Evolutionary conservation across 2,888 invertebrate species (phyloP).

Genomic region (Carpatolechia fugitivella): DNA sequence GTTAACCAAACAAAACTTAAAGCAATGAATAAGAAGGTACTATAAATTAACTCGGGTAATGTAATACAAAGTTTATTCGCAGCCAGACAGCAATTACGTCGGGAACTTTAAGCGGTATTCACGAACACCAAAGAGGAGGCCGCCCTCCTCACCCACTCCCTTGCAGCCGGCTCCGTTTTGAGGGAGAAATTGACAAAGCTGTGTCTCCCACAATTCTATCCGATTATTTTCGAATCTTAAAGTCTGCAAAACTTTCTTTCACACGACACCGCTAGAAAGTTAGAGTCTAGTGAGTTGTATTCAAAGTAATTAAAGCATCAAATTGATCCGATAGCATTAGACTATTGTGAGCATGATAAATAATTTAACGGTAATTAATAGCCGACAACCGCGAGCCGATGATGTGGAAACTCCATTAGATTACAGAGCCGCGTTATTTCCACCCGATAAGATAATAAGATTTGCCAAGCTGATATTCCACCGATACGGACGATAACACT

Average conservation of each 20-base stretch:
- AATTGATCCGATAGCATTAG: slow-evolving; percentile 37
- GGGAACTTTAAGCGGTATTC: slow-evolving; percentile 74
- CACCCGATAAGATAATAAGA: not conserved
- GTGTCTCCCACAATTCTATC: slow-evolving; percentile 48
- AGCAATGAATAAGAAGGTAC: slow-evolving; percentile 70
- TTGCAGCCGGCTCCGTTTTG: slow-evolving; percentile 55
- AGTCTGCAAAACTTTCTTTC: slow-evolving; percentile 52
- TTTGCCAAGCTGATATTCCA: not conserved
- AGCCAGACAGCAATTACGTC: slow-evolving; percentile 75
- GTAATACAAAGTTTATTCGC: slow-evolving; percentile 75
- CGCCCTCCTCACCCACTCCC: slow-evolving; percentile 30
- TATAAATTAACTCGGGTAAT: slow-evolving; percentile 74
- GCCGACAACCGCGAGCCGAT: slow-evolving; percentile 25
- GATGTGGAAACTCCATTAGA: slow-evolving; percentile 23
- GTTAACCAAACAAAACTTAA: slow-evolving; percentile 44
- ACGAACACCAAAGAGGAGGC: slow-evolving; percentile 65
- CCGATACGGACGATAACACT: not conserved
- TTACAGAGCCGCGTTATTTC: slow-evolving; percentile 19
- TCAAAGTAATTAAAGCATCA: slow-evolving; percentile 24
- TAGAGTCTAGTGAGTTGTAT: no score
- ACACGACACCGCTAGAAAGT: slow-evolving; percentile 38
- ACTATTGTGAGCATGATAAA: slow-evolving; percentile 28
- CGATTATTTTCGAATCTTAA: slow-evolving; percentile 65
- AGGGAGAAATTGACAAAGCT: slow-evolving; percentile 65
- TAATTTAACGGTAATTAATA: slow-evolving; percentile 26